Conservation (phyloP, 1,140 invertebrate genomes). For the Lethocerus indicus region DNA sequence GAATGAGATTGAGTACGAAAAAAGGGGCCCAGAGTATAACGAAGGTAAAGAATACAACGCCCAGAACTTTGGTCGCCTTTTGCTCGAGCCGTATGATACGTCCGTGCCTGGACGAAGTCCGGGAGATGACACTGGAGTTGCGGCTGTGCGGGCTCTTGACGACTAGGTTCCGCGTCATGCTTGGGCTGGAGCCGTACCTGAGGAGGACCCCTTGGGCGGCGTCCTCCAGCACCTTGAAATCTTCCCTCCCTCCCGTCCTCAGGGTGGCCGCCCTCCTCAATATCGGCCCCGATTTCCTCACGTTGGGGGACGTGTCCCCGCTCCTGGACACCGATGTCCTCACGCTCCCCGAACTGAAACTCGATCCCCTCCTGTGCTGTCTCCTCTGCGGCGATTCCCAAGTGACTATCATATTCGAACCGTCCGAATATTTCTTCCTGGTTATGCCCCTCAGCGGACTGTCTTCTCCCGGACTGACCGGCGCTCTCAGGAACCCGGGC, state of each 20-base stretch:
- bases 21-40: constrained; percentile 88
- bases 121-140: constrained; percentile 56
- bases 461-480: too few species aligned
- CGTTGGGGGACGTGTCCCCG: constrained; percentile 2
- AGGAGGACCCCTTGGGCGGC: constrained; percentile 11
- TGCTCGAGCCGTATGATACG: constrained; percentile 69
- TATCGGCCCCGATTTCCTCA: constrained; percentile 18
- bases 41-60: constrained; percentile 85
- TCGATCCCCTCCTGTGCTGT: constrained; percentile 12
- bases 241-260: constrained; percentile 18
- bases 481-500: constrained; percentile 4
- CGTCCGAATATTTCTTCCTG: too few species aligned
- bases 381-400: constrained; percentile 14
- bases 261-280: constrained; percentile 34
- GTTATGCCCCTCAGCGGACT: too few species aligned
- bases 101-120: constrained; percentile 62
- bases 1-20: constrained; percentile 73
- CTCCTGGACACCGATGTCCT: constrained; percentile 11
- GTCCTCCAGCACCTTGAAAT: constrained; percentile 14
- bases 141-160: constrained; percentile 1
- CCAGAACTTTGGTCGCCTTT: constrained; percentile 86
- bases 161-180: neutral
- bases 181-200: neutral
- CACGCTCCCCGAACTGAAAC: constrained; percentile 9
- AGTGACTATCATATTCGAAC: constrained; percentile 11